Base-by-base conservation (phyloP, 30 jellyfish, hydroid and myxozoan genomes). In the Aurelia aurita complex sp. Pacific region DNA sequence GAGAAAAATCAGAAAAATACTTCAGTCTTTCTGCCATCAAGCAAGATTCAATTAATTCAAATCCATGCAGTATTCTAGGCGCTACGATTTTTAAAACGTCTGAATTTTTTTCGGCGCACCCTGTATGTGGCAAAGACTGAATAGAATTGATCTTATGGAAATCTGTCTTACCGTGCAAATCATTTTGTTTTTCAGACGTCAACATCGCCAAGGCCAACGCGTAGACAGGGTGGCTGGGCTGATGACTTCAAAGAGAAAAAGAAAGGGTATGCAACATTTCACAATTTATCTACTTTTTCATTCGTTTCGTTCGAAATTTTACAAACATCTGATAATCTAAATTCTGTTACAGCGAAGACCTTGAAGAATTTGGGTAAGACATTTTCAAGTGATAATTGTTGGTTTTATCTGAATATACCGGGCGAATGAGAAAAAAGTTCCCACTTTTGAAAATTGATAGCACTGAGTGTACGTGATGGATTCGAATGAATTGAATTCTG, bases 171-270 rank as follows among this genome's bases (percentile, higher is more conserved):
- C 19, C 18, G 9, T 6, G 18, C 64, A 14, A 17, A 17, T 23
- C 17, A 15, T 74, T 11, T 23, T 67, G 17, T 52, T 10, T 55
- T 82, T 35, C 61, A 82, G 91, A 57, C 50, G 16, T 68, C 77
- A 35, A 35, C 84, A 42, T 91, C 98, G n/a, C 98, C 98, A 67
- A 85, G 87, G 74, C 98, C 98, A 32, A 80, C 97, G 16, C 74
- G 98, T 79, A 74, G 96, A 65, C 95, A 94, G 69, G 97, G 98
- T 34, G 98, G 97, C 64, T 94, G 98, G 98, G 96, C 96, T 10
- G 98, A 89, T 66, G 96, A 88, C 75, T 78, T 88, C 68, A 89
- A 89, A 52, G 97, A 89, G 5, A 85, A 89, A 85, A 94, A 85
- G 71, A 85, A 79, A 51, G 90, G 96, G 97, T 89, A 88, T 15